These are phyloP conservation scores for Drosophila navojoa DNA, from an alignment of 1,140 invertebrate genomes.

Conservation along the genomic window DNA sequence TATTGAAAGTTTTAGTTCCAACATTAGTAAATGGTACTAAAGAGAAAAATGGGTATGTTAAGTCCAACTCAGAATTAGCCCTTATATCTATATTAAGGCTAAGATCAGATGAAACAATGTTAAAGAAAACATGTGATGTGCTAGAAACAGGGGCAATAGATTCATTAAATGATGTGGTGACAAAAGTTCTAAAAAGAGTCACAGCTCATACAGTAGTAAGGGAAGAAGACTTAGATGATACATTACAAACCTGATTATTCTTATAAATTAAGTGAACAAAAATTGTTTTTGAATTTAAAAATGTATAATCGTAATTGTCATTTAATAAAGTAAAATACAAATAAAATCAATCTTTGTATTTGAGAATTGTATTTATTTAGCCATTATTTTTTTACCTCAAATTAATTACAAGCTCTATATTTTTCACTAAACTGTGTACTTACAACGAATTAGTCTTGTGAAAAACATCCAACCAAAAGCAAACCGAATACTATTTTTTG, in stretches of 20 bases:
- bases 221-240: constrained; percentile 96
- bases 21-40: constrained; percentile 98
- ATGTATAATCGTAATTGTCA: background rate
- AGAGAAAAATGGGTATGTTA: constrained; percentile 98
- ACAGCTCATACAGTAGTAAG: constrained; percentile 90
- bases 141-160: constrained; percentile 95
- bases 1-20: constrained; percentile 92
- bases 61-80: constrained; percentile 96
- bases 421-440: no score
- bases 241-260: constrained; percentile 86
- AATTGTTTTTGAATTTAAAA: no score
- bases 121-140: constrained; percentile 90
- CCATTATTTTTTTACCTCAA: no score
- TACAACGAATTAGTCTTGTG: no score
- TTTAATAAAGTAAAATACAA: background rate
- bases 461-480: no score
- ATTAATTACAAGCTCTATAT: no score
- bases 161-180: constrained; percentile 94
- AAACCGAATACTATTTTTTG: no score
- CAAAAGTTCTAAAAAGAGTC: constrained; percentile 91
- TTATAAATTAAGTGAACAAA: background rate
- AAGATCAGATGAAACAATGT: constrained; percentile 89
- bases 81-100: constrained; percentile 93
- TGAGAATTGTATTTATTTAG: background rate
- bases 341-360: background rate